Evolutionary conservation across 2,113 vertebrate species (phyloP).

Genomic region (Rana temporaria): DNA sequence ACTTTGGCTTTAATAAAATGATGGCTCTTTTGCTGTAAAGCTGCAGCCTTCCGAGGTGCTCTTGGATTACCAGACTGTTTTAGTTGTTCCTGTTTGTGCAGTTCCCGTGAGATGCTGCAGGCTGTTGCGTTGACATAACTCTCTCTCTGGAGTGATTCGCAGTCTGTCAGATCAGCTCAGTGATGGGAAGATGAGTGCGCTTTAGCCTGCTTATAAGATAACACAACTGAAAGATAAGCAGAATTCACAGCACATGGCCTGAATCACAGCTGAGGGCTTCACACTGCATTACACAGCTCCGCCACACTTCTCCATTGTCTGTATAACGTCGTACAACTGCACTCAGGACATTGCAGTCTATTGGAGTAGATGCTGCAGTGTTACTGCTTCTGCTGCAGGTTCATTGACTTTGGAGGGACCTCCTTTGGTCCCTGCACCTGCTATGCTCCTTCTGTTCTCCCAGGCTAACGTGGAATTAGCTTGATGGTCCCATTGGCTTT

Average conservation of each 20-base stretch:
- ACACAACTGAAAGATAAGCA: neutral
- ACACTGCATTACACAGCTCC: neutral
- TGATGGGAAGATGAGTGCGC: neutral
- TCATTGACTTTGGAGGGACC: too few species aligned
- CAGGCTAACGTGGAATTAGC: too few species aligned
- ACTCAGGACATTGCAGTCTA: too few species aligned
- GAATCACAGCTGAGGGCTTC: neutral
- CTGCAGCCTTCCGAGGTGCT: too few species aligned
- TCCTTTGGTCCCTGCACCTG: too few species aligned
- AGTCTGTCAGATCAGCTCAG: slow-evolving; percentile 8
- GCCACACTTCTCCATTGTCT: neutral
- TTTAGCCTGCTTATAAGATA: neutral
- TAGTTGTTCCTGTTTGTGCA: neutral
- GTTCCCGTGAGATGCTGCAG: neutral
- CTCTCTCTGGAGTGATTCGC: neutral
- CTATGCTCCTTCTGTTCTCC: too few species aligned
- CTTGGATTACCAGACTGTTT: neutral
- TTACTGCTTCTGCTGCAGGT: too few species aligned
- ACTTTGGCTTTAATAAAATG: too few species aligned
- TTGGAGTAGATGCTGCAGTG: too few species aligned
- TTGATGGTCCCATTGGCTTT: too few species aligned
- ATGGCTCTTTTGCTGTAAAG: too few species aligned
- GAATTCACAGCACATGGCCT: neutral
- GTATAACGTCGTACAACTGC: too few species aligned
- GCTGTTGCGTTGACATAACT: neutral